Evolutionary conservation across 2,113 vertebrate genomes (phyloP).

Genomic region (Sebastes schlegelii): DNA sequence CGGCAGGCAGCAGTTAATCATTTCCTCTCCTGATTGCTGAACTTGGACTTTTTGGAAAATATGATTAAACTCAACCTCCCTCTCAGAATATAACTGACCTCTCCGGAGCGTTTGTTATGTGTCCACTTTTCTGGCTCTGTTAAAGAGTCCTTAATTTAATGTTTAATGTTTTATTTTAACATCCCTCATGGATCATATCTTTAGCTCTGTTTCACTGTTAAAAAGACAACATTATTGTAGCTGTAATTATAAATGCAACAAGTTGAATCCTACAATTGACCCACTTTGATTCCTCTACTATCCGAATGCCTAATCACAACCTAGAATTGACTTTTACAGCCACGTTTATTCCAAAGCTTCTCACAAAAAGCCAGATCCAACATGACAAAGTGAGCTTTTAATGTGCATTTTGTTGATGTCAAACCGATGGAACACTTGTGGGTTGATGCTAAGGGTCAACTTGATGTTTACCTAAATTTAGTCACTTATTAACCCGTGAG

Average conservation of each 20-base stretch:
- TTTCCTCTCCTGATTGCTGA: conserved; percentile 26
- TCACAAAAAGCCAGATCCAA: neutral
- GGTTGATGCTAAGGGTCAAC: conserved; percentile 62
- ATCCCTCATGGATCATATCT: neutral
- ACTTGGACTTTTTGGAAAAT: conserved; percentile 3
- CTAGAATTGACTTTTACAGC: neutral
- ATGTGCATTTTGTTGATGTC: neutral
- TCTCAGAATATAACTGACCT: conserved; percentile 9
- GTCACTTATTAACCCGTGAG: conserved; percentile 73
- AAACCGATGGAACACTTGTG: neutral
- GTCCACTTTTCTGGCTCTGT: neutral
- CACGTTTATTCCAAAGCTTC: neutral
- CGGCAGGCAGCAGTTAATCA: conserved; percentile 50
- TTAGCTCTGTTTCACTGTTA: neutral
- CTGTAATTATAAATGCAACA: neutral
- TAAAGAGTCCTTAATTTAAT: neutral
- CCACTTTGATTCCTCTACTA: neutral
- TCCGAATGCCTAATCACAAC: neutral
- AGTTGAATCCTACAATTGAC: neutral
- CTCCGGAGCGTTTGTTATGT: neutral
- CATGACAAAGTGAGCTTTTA: neutral
- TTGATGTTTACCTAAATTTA: conserved; percentile 55
- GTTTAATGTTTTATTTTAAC: neutral
- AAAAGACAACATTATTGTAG: neutral
- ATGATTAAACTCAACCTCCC: neutral